Conservation (phyloP, 1,140 invertebrate genomes). For the Drosophila truncata region DNA sequence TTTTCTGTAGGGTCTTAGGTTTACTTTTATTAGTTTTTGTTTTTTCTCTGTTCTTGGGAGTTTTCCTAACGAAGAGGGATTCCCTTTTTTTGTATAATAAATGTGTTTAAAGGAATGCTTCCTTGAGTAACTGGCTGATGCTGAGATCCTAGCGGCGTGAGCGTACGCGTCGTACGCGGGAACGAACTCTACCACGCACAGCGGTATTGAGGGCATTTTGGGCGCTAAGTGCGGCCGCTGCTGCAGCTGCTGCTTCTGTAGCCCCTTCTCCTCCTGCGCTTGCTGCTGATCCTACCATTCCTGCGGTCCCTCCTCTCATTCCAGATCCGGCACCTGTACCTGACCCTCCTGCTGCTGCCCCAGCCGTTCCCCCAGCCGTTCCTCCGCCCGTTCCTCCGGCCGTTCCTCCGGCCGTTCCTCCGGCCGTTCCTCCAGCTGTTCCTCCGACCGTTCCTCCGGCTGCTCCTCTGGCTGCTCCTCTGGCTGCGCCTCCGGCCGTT, state of each 20-base stretch:
- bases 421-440: too few relatives aligned
- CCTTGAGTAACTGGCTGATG: background rate
- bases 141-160: background rate
- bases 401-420: too few relatives aligned
- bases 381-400: too few relatives aligned
- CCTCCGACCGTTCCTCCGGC: background rate
- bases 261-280: background rate
- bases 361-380: background rate
- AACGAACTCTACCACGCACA: background rate
- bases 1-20: constrained; percentile 8
- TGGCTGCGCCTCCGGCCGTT: background rate
- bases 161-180: background rate
- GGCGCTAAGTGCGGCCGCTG: too few relatives aligned
- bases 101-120: background rate
- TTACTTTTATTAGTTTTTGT: background rate
- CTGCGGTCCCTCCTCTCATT: background rate
- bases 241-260: background rate
- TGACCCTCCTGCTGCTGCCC: too few relatives aligned
- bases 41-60: background rate
- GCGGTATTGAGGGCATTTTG: background rate
- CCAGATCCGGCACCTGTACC: background rate
- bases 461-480: too few relatives aligned
- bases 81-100: background rate
- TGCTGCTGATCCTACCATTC: background rate
- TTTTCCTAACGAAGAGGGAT: background rate